phyloP scores from a whole-genome alignment of 2,113 vertebrate genomes.

The Elgaria multicarinata region DNA sequence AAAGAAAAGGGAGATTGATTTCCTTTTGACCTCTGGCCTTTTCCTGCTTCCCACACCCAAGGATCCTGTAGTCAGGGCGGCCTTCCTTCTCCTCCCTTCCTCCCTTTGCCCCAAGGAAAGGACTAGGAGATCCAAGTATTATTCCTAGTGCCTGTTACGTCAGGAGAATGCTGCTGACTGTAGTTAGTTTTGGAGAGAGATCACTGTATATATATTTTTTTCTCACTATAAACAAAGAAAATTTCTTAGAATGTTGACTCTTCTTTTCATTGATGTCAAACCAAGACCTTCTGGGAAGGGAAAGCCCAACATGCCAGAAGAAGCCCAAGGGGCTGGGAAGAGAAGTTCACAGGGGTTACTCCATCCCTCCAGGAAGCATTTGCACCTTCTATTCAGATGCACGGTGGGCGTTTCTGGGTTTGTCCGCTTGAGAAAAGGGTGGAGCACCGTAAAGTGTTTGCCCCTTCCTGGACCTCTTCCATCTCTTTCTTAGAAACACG shows the following conservation, averaged over 20 bases:
- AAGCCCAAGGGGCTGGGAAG: neutral
- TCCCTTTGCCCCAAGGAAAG: constrained; percentile 9
- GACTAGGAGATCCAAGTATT: neutral
- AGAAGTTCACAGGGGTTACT: neutral
- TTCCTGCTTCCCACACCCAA: constrained; percentile 31
- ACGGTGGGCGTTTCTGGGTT: neutral
- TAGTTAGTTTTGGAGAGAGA: neutral
- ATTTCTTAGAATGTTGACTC: neutral
- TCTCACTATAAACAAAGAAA: constrained; percentile 1
- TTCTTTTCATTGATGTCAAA: neutral
- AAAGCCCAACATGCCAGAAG: neutral
- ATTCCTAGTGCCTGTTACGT: neutral
- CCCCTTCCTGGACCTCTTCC: neutral
- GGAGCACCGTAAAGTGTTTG: neutral
- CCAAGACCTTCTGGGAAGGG: neutral
- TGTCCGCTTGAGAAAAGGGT: neutral
- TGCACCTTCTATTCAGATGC: no score
- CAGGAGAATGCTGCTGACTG: constrained; percentile 10
- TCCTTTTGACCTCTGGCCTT: constrained; percentile 11
- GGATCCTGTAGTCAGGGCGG: neutral
- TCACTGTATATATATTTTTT: neutral
- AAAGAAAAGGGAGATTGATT: neutral
- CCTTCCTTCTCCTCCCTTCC: constrained; percentile 15
- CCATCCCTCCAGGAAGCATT: neutral
- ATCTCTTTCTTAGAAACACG: neutral